phyloP scores from a whole-genome alignment of 2,113 vertebrate species.

The Sclerurus mexicanus region DNA sequence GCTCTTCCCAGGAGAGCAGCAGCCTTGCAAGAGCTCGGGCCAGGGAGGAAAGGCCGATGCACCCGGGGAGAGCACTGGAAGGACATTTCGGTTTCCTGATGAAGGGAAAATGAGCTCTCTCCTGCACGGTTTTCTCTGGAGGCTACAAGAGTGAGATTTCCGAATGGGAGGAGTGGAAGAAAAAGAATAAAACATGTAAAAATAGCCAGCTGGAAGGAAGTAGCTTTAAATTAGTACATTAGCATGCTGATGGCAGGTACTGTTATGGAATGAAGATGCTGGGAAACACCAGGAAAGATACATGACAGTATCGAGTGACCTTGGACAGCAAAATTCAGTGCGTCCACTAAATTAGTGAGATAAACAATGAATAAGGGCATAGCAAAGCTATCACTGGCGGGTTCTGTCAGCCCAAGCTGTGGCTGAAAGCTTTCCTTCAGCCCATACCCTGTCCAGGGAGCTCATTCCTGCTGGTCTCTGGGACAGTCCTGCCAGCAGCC shows the following conservation, averaged over 20 bases:
- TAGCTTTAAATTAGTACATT: not conserved
- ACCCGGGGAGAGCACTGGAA: slow-evolving; percentile 7
- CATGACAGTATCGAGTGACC: not conserved
- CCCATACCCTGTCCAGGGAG: too few species aligned
- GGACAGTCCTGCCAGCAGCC: not conserved
- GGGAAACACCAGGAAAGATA: not conserved
- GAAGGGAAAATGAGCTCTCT: not conserved
- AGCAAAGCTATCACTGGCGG: not conserved
- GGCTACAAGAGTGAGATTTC: not conserved
- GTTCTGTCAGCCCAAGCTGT: not conserved
- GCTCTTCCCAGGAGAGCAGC: not conserved
- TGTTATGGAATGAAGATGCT: not conserved
- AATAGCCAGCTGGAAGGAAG: not conserved
- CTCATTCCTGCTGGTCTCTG: not conserved
- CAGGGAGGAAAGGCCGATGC: slow-evolving; percentile 26
- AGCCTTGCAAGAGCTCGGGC: not conserved
- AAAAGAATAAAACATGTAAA: not conserved
- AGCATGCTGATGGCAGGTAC: not conserved
- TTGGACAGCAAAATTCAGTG: not conserved
- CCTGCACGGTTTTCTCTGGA: not conserved
- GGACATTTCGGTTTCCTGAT: not conserved
- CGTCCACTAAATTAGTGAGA: not conserved
- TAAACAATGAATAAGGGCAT: not conserved
- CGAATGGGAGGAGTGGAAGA: not conserved
- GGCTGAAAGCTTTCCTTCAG: not conserved